Percentiles rank a stretch among this genome's conserved stretches.
Conservation (phyloP, 2,888 invertebrate genomes). For the Luperina testacea region DNA sequence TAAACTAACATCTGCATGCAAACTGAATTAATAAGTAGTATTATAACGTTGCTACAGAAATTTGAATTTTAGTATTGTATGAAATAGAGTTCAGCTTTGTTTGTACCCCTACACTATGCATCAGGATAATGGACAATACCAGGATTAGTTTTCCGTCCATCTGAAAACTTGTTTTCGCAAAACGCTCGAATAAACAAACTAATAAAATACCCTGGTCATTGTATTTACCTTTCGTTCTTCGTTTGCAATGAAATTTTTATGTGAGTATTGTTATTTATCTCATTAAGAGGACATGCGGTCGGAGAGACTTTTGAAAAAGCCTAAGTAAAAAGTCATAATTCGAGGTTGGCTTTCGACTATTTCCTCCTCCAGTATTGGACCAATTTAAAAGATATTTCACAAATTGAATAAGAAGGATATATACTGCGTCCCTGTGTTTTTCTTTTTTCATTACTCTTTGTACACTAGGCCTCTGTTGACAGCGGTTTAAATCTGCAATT, state of each 20-base stretch:
- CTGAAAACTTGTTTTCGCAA: constrained; percentile 20
- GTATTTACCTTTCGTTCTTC: neutral
- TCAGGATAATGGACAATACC: constrained; percentile 26
- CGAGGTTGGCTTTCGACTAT: too few relatives aligned
- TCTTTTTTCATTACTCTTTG: too few relatives aligned
- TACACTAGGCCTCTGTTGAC: too few relatives aligned
- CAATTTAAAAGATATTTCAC: too few relatives aligned
- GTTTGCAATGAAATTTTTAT: constrained; percentile 1
- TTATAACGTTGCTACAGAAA: neutral
- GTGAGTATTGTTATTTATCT: neutral
- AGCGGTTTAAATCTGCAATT: too few relatives aligned
- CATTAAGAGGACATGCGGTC: too few relatives aligned
- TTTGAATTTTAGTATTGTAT: neutral
- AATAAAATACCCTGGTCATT: constrained; percentile 26
- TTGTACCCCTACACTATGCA: constrained; percentile 6
- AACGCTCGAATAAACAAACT: constrained; percentile 37
- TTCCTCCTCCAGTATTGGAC: too few relatives aligned
- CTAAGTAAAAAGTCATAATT: too few relatives aligned
- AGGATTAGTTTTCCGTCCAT: constrained; percentile 34
- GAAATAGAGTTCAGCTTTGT: neutral
- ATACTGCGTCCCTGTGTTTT: too few relatives aligned
- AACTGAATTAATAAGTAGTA: neutral
- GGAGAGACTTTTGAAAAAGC: too few relatives aligned
- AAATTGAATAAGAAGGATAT: too few relatives aligned
- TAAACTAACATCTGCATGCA: neutral